A percentile compares a stretch with the other conserved stretches of the same genome.
Evolutionary conservation across 2,888 invertebrate species (phyloP).

Genomic region (Arrhopalites spinosus): DNA sequence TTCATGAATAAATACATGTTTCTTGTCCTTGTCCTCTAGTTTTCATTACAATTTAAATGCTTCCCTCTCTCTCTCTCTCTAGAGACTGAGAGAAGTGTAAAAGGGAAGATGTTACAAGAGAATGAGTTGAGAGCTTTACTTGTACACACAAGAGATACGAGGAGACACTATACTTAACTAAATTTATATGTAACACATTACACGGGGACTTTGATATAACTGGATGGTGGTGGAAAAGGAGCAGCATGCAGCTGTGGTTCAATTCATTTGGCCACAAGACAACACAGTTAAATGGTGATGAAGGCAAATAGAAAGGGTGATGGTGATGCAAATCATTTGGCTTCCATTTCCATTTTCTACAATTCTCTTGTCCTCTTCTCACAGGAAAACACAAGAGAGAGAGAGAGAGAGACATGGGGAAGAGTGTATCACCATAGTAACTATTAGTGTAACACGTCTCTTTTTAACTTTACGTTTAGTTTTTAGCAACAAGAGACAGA

Average conservation of each 20-base stretch:
- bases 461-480: too few species aligned
- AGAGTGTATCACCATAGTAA: not conserved
- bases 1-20: not conserved
- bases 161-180: not conserved
- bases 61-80: not conserved
- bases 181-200: not conserved
- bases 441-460: too few species aligned
- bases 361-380: not conserved
- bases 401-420: not conserved
- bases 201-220: not conserved
- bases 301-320: constrained; percentile 15
- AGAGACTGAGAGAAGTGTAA: too few species aligned
- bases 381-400: not conserved
- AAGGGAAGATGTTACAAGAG: not conserved
- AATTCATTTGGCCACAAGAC: constrained; percentile 26
- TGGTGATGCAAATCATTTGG: constrained; percentile 15
- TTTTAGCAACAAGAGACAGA: too few species aligned
- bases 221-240: not conserved
- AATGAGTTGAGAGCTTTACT: too few species aligned
- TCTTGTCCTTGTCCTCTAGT: too few species aligned
- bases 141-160: not conserved
- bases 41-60: constrained; percentile 9
- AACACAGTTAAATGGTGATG: constrained; percentile 15
- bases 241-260: constrained; percentile 15
- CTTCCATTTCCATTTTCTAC: not conserved